Evolutionary conservation across 1,140 invertebrate species (phyloP).

Genomic region (Megalonaias nervosa): DNA sequence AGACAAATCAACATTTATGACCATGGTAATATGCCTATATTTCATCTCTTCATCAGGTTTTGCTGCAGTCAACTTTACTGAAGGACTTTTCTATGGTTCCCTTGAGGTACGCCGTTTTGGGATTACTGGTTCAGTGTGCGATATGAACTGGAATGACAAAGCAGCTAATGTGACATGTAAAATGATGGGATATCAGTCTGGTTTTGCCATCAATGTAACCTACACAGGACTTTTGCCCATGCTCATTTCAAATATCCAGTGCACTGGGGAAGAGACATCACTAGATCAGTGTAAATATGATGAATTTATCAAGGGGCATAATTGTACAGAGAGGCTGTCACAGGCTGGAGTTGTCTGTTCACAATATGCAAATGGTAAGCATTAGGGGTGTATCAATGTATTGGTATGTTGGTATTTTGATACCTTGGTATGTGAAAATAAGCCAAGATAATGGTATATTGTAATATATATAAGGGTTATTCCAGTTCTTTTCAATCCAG

Average conservation of each 20-base stretch:
- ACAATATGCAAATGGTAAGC: conserved; percentile 23
- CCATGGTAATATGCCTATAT: too few relatives aligned
- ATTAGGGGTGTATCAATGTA: neutral
- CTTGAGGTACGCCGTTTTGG: conserved; percentile 41
- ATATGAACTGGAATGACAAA: conserved; percentile 44
- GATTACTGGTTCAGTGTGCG: conserved; percentile 45
- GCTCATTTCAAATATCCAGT: conserved; percentile 40
- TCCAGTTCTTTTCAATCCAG: too few relatives aligned
- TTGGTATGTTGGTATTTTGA: too few relatives aligned
- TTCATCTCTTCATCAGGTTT: too few relatives aligned
- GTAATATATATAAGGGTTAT: too few relatives aligned
- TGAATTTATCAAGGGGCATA: conserved; percentile 32
- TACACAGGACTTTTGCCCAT: conserved; percentile 29
- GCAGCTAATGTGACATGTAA: conserved; percentile 46
- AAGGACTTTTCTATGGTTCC: conserved; percentile 27
- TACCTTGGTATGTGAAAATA: too few relatives aligned
- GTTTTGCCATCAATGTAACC: conserved; percentile 42
- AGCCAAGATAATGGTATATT: too few relatives aligned
- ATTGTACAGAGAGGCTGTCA: conserved; percentile 26
- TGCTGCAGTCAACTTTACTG: too few relatives aligned
- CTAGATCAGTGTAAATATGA: conserved; percentile 40
- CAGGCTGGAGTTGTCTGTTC: conserved; percentile 48
- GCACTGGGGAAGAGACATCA: conserved; percentile 42
- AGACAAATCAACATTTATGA: too few relatives aligned
- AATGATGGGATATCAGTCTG: conserved; percentile 28